Conservation (phyloP, 2,797 vertebrate species). For the Notolabrus celidotus region DNA sequence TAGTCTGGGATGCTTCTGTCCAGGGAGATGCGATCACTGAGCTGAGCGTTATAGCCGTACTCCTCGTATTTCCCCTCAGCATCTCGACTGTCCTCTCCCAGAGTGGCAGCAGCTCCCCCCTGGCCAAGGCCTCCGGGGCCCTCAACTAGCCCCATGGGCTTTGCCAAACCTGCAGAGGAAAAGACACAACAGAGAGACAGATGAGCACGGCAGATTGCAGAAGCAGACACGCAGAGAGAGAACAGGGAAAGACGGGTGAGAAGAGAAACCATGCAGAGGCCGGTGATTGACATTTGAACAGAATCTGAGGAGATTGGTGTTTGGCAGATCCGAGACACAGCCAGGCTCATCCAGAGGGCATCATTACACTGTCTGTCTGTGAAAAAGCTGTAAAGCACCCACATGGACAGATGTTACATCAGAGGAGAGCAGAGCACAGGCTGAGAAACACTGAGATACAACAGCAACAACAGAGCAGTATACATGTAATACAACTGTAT, state of each 20-base stretch:
- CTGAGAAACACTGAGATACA: slow-evolving; percentile 11
- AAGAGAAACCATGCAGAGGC: slow-evolving; percentile 39
- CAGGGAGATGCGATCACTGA: slow-evolving; percentile 97
- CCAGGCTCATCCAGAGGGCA: slow-evolving; percentile 51
- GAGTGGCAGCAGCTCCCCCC: slow-evolving; percentile 93
- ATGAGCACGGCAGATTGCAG: not conserved
- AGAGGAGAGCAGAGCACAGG: slow-evolving; percentile 22
- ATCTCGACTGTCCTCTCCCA: slow-evolving; percentile 92
- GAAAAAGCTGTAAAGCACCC: slow-evolving; percentile 58
- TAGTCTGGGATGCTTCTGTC: slow-evolving; percentile 98
- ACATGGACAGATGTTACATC: slow-evolving; percentile 41
- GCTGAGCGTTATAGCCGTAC: slow-evolving; percentile 97
- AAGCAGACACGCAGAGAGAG: not conserved
- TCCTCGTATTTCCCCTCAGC: slow-evolving; percentile 92
- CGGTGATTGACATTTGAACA: slow-evolving; percentile 57
- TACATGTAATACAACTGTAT: not conserved
- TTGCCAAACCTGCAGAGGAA: slow-evolving; percentile 89
- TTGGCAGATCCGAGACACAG: slow-evolving; percentile 53
- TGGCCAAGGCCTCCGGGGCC: slow-evolving; percentile 96
- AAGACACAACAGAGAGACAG: slow-evolving; percentile 40
- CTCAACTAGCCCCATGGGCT: slow-evolving; percentile 97
- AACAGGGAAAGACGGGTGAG: slow-evolving; percentile 44
- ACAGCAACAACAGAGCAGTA: slow-evolving; percentile 16
- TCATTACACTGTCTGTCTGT: slow-evolving; percentile 70
- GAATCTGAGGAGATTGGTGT: slow-evolving; percentile 44